phyloP scores from a whole-genome alignment of 2,113 vertebrate species.

The Hydrolagus affinis region DNA sequence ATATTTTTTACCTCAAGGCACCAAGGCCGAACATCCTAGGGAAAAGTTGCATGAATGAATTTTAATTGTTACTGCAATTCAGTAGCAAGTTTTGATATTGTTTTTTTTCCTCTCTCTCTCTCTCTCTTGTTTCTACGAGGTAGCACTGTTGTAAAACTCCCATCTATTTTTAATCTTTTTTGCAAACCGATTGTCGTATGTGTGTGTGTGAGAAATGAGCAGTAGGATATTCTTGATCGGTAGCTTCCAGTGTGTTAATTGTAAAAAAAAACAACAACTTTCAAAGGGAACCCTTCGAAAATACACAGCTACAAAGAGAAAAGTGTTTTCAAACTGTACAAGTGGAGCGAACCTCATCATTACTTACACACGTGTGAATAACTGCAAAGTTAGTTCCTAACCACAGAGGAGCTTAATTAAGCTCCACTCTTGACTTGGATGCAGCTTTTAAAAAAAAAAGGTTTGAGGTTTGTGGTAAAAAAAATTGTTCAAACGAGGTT shows the following conservation, averaged over 20 bases:
- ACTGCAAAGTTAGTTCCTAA: slow-evolving; percentile 2
- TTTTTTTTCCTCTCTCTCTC: slow-evolving; percentile 58
- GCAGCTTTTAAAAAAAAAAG: neutral
- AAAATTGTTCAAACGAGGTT: neutral
- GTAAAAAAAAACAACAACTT: slow-evolving; percentile 21
- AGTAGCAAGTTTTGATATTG: slow-evolving; percentile 29
- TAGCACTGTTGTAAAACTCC: slow-evolving; percentile 60
- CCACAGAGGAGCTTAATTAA: neutral
- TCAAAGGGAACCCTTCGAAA: slow-evolving; percentile 18
- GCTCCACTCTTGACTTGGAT: neutral
- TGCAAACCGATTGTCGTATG: slow-evolving; percentile 47
- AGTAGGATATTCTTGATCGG: slow-evolving; percentile 1
- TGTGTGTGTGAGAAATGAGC: neutral
- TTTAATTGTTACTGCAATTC: slow-evolving; percentile 46
- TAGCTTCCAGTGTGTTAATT: slow-evolving; percentile 15
- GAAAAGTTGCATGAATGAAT: slow-evolving; percentile 55
- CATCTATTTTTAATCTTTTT: slow-evolving; percentile 52
- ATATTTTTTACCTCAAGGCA: slow-evolving; percentile 69
- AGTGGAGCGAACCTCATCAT: slow-evolving; percentile 6
- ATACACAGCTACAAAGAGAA: slow-evolving; percentile 1
- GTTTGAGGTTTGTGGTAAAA: slow-evolving; percentile 3
- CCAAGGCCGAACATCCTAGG: slow-evolving; percentile 57
- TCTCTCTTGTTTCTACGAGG: slow-evolving; percentile 66
- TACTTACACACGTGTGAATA: neutral
- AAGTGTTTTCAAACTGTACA: slow-evolving; percentile 28